These are phyloP conservation scores for Chloroclystis v-ata DNA, from an alignment of 2,888 invertebrate species.

Conservation along the genomic window DNA sequence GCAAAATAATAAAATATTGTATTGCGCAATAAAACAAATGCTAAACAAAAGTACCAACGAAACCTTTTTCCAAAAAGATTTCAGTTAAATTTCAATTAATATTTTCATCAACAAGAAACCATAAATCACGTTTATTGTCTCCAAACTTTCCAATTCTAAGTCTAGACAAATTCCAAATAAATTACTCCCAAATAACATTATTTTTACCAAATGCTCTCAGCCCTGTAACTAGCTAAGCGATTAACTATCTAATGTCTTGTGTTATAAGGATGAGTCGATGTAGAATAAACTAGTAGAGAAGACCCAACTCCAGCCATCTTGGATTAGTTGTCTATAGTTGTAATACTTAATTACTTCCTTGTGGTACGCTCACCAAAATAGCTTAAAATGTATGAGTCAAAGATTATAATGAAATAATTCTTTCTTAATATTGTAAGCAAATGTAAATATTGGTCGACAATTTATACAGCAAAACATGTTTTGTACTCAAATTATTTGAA, in stretches of 20 bases:
- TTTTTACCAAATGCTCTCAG: conserved; percentile 4
- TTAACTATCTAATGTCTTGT: no score
- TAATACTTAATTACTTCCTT: conserved; percentile 26
- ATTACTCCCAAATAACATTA: conserved; percentile 1
- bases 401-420: background rate
- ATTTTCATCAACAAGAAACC: no score
- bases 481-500: no score
- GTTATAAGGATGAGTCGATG: conserved; percentile 1
- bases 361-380: conserved; percentile 21
- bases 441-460: no score
- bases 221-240: no score
- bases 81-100: no score
- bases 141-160: background rate
- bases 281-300: conserved; percentile 20
- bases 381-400: background rate
- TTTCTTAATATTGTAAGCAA: no score
- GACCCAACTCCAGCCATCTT: conserved; percentile 39
- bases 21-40: no score
- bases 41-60: no score
- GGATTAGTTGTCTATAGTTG: conserved; percentile 37
- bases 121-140: background rate
- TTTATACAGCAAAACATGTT: no score
- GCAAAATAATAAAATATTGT: no score
- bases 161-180: background rate
- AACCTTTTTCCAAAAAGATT: no score